Evolutionary conservation across 1,140 invertebrate genomes (phyloP).

Genomic region (Drosophila sp.): DNA sequence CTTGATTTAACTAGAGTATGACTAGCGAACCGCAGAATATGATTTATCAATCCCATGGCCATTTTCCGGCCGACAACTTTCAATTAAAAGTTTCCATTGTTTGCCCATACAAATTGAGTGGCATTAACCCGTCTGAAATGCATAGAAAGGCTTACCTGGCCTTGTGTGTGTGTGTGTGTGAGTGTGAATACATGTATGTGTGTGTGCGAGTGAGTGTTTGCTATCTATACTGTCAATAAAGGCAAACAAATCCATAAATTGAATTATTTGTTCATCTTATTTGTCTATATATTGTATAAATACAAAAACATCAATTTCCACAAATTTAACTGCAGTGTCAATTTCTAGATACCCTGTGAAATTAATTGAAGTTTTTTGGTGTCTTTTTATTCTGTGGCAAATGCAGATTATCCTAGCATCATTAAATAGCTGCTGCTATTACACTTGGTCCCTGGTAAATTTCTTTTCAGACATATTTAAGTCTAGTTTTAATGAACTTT

Average conservation of each 20-base stretch:
- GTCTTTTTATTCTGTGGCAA: too few relatives aligned
- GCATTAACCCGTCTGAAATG: conserved; percentile 49
- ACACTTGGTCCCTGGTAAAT: too few relatives aligned
- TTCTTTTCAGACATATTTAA: too few relatives aligned
- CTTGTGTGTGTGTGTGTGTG: background rate
- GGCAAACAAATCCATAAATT: conserved; percentile 60
- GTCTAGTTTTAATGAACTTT: too few relatives aligned
- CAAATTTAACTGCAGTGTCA: background rate
- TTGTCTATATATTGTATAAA: conserved; percentile 52
- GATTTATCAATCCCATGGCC: conserved; percentile 4
- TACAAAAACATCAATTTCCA: conserved; percentile 33
- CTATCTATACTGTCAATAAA: conserved; percentile 38
- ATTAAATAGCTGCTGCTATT: too few relatives aligned
- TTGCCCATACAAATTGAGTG: conserved; percentile 16
- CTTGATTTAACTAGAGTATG: conserved; percentile 15
- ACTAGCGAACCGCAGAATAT: background rate
- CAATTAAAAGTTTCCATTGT: conserved; percentile 33
- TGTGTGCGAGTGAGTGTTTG: background rate
- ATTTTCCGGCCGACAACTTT: conserved; percentile 14
- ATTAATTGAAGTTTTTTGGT: too few relatives aligned
- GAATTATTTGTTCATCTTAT: conserved; percentile 63
- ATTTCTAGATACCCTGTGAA: background rate
- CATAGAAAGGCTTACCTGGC: conserved; percentile 54
- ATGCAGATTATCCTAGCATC: too few relatives aligned
- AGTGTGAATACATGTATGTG: too few relatives aligned